Evolutionary conservation across 1,140 invertebrate species (phyloP).

Genomic region (Listronotus bonariensis): DNA sequence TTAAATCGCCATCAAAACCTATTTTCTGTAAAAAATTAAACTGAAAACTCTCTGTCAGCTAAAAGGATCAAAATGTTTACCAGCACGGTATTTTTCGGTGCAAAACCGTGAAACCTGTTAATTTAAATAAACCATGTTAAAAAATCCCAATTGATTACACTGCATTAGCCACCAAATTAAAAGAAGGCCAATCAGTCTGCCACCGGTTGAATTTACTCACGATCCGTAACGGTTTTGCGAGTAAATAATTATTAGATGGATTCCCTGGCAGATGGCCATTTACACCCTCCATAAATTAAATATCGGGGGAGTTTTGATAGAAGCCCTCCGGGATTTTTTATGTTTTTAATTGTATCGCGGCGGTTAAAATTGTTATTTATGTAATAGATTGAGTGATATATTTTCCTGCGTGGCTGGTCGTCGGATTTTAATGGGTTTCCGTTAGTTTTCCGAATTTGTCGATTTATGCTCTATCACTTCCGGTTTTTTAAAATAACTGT

Average conservation of each 20-base stretch:
- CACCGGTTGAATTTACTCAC: conserved; percentile 23
- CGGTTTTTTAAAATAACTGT: conserved; percentile 6
- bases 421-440: conserved; percentile 32
- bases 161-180: too few species aligned
- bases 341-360: conserved; percentile 31
- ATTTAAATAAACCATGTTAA: too few species aligned
- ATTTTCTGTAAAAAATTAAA: too few species aligned
- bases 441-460: conserved; percentile 26
- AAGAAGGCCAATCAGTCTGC: conserved; percentile 4
- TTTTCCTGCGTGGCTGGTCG: conserved; percentile 19
- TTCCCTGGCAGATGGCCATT: conserved; percentile 35
- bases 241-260: conserved; percentile 33
- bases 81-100: too few species aligned
- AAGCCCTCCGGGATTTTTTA: conserved; percentile 37
- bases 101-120: too few species aligned
- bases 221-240: conserved; percentile 33
- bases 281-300: conserved; percentile 38
- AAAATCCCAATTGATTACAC: too few species aligned
- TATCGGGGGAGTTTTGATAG: conserved; percentile 38
- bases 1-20: too few species aligned
- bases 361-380: conserved; percentile 24
- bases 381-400: conserved; percentile 29
- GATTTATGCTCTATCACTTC: conserved; percentile 34
- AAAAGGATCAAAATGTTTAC: too few species aligned
- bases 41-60: too few species aligned